Percentiles rank a stretch among this genome's conserved stretches.
Evolutionary conservation across 2,888 invertebrate genomes (phyloP).

Genomic region (Andrena bicolor): DNA sequence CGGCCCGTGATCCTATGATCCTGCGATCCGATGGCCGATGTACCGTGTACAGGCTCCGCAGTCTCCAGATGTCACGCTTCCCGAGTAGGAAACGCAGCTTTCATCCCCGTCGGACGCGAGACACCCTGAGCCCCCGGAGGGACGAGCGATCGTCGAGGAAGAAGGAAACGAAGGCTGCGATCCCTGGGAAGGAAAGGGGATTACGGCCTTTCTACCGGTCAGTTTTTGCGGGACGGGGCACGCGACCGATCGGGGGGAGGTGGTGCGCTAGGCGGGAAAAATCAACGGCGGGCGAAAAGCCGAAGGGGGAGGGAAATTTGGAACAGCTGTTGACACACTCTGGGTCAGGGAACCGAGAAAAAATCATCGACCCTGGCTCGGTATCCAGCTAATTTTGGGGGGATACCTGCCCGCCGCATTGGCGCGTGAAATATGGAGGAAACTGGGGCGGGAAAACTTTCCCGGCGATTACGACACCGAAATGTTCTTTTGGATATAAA

Average conservation of each 20-base stretch:
- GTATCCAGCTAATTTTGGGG: conserved; percentile 60
- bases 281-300: conserved; percentile 46
- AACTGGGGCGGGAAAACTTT: conserved; percentile 5
- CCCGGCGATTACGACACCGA: not conserved
- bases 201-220: conserved; percentile 52
- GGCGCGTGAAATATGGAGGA: conserved; percentile 50
- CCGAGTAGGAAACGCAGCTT: conserved; percentile 32
- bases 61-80: conserved; percentile 65
- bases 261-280: conserved; percentile 51
- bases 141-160: conserved; percentile 17
- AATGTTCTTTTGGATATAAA: not conserved
- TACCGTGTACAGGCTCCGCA: conserved; percentile 9
- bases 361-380: conserved; percentile 40
- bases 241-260: conserved; percentile 37
- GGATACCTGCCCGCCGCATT: conserved; percentile 45
- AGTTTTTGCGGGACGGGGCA: conserved; percentile 53
- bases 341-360: conserved; percentile 21
- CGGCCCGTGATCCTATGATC: conserved; percentile 51
- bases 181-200: conserved; percentile 29
- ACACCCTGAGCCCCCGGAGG: conserved; percentile 1
- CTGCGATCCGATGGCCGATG: conserved; percentile 40
- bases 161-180: conserved; percentile 32
- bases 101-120: not conserved
- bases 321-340: conserved; percentile 68
- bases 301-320: conserved; percentile 47